Evolutionary conservation across 2,888 invertebrate species (phyloP), one percentile per base, ranked within the genome.

Genomic region (Limnephilus marmoratus): DNA sequence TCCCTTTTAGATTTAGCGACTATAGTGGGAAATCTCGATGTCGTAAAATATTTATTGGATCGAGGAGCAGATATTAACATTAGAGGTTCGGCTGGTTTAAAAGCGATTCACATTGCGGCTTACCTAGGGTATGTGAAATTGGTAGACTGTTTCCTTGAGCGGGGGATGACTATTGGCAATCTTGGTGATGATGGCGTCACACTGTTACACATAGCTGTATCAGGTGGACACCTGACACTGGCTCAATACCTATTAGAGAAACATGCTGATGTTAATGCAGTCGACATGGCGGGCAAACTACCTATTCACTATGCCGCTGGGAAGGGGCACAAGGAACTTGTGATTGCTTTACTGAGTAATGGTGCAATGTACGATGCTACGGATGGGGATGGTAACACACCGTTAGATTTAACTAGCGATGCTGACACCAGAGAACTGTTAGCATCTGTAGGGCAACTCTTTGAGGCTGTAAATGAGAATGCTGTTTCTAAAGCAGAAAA

Each of bases 381-480:
- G 4, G 88, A 80, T 31, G n/a, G 24, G 3, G 31, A 12, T 37
- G 80, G 37, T n/a, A 81, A 37, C 24, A 81, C 31, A 80, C 88
- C 41, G 3, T 34, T 24, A 34, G 37, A 81, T 15, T 81, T 80
- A 1, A 80, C 88, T 80, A 81, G 18, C 11, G 41, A 89, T 5
- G 13, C 29, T 80, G 24, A 37, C 24, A 41, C 37, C 41, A 37
- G 18, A 37, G 37, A 81, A 18, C 37, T 80, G 34, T 45, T 89
- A 11, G 15, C 3, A 3, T 80, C 37, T 12, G 31, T 80, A 29
- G 80, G 34, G 41, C 15, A 24, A 24, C 88, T 89, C 45, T 89
- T 89, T 89, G 29, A 89, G n/a, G 88, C 88, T 80, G 88, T 89
- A 29, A 81, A 89, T 80, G 34, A 18, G 29, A 89, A 89, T 81